phyloP scores from a whole-genome alignment of 1,140 invertebrate genomes.

The Nilaparvata lugens region DNA sequence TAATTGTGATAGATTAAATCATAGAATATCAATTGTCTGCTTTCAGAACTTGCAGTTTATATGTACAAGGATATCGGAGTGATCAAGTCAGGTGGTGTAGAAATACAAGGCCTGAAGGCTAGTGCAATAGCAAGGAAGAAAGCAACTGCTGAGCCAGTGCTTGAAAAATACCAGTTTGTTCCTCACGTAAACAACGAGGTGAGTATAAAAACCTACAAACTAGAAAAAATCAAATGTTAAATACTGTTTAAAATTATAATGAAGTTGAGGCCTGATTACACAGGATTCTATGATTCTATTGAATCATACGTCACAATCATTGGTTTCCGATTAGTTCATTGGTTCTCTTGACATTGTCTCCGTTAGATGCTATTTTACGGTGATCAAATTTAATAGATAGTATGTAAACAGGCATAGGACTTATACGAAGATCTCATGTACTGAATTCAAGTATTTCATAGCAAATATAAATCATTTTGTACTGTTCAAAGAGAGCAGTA shows the following conservation, averaged over 20 bases:
- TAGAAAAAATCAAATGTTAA: not conserved
- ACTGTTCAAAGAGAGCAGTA: no score
- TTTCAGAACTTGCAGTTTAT: slow-evolving; percentile 25
- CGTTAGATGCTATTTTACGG: no score
- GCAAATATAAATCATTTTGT: no score
- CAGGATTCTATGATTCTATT: no score
- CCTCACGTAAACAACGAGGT: slow-evolving; percentile 43
- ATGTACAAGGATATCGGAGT: slow-evolving; percentile 24
- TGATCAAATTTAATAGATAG: no score
- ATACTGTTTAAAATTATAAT: slow-evolving; percentile 20
- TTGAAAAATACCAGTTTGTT: slow-evolving; percentile 68
- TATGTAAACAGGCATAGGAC: no score
- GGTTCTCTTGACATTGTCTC: no score
- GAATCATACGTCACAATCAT: no score
- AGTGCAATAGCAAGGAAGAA: slow-evolving; percentile 62
- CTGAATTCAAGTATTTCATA: no score
- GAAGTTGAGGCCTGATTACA: no score
- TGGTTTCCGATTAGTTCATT: no score
- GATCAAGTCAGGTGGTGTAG: slow-evolving; percentile 66
- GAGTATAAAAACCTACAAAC: not conserved
- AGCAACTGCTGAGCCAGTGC: slow-evolving; percentile 50
- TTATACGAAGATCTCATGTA: no score
- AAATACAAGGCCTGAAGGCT: slow-evolving; percentile 71
- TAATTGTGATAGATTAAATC: not conserved
- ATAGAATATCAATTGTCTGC: not conserved